These are phyloP conservation scores for Sebastolobus altivelis DNA, from an alignment of 2,797 vertebrate species.

Conservation along the genomic window DNA sequence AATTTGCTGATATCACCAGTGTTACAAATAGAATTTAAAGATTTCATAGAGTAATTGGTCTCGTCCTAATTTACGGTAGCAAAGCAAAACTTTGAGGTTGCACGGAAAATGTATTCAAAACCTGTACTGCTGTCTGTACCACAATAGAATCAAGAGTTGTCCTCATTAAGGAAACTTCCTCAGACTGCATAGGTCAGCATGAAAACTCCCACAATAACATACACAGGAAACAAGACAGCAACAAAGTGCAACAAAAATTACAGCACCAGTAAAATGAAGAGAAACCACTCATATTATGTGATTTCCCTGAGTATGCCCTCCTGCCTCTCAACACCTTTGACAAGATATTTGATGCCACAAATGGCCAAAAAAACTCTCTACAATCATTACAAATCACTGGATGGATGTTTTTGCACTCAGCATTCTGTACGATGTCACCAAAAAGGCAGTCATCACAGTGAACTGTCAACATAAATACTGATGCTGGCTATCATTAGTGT, in stretches of 20 bases:
- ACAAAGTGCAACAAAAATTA: background rate
- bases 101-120: background rate
- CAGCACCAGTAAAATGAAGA: background rate
- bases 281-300: background rate
- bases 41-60: background rate
- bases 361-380: background rate
- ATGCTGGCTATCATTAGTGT: conserved; percentile 7
- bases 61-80: background rate
- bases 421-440: background rate
- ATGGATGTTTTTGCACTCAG: background rate
- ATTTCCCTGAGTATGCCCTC: background rate
- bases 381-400: background rate
- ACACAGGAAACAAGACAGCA: background rate
- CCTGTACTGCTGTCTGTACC: background rate
- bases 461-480: conserved; percentile 5
- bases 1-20: background rate
- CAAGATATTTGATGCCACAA: background rate
- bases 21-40: background rate
- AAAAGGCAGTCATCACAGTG: background rate
- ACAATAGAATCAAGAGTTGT: background rate
- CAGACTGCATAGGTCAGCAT: conserved; percentile 18
- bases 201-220: background rate
- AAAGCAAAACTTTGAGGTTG: conserved; percentile 1
- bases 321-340: background rate
- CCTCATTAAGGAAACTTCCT: conserved; percentile 32